These are phyloP conservation scores for Sebastes schlegelii DNA, from an alignment of 2,113 vertebrate species.

Conservation along the genomic window DNA sequence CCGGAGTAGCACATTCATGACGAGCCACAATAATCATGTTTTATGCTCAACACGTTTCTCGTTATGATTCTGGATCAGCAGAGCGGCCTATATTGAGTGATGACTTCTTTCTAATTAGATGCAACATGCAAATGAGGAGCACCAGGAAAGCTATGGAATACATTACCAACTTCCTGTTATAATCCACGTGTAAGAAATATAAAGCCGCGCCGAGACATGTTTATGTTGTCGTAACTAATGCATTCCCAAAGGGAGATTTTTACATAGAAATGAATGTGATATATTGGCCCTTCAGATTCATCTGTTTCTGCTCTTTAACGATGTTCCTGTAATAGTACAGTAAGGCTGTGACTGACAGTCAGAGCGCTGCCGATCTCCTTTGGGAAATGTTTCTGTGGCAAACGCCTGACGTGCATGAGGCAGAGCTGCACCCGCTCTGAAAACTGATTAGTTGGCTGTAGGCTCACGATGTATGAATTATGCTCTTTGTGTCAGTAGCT, in stretches of 20 bases:
- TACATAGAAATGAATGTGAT: constrained; percentile 47
- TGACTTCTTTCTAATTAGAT: constrained; percentile 72
- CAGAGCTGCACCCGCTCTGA: constrained; percentile 65
- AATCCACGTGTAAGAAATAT: constrained; percentile 15
- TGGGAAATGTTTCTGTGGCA: constrained; percentile 68
- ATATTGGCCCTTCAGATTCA: constrained; percentile 21
- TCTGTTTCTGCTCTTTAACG: constrained; percentile 24
- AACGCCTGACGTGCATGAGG: constrained; percentile 50
- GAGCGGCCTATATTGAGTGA: constrained; percentile 55
- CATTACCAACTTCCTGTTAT: constrained; percentile 30
- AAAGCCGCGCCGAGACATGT: not conserved
- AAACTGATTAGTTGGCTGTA: constrained; percentile 74
- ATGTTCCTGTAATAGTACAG: constrained; percentile 36
- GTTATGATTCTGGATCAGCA: constrained; percentile 69
- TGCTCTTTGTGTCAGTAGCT: constrained; percentile 74
- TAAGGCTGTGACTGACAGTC: constrained; percentile 63
- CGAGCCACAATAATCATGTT: constrained; percentile 60
- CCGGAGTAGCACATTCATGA: constrained; percentile 55
- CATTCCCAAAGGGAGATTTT: constrained; percentile 14
- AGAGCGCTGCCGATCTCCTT: constrained; percentile 41
- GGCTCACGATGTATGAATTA: constrained; percentile 75
- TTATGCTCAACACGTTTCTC: constrained; percentile 66
- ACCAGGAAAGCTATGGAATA: constrained; percentile 53
- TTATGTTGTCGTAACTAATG: constrained; percentile 39
- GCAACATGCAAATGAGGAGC: constrained; percentile 62